Percentiles rank a stretch among this genome's conserved stretches.
These are phyloP conservation scores for Misgurnus mizolepis DNA, from an alignment of 2,113 vertebrate genomes.

Conservation along the genomic window DNA sequence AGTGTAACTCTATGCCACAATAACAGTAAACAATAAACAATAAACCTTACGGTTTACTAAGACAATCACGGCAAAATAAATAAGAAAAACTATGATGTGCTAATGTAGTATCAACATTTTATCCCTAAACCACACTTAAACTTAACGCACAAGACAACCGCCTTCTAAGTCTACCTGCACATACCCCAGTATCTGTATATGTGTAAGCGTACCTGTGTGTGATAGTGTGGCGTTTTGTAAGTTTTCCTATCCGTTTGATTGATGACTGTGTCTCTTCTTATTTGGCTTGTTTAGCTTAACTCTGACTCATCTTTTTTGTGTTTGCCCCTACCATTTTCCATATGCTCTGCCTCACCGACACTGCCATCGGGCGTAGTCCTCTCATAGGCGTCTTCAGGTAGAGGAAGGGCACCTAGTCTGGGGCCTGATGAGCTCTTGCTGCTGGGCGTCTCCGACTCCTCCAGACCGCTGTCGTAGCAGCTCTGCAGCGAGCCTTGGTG, in stretches of 20 bases:
- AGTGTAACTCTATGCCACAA: not conserved
- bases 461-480: constrained; percentile 99
- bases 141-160: not conserved
- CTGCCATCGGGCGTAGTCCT: constrained; percentile 99
- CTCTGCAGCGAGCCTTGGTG: constrained; percentile 99
- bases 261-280: constrained; percentile 29
- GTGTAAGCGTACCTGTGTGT: constrained; percentile 37
- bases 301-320: constrained; percentile 68
- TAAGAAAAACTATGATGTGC: constrained; percentile 4
- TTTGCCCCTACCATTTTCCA: constrained; percentile 99
- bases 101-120: constrained; percentile 1
- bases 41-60: not conserved
- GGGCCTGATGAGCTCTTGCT: constrained; percentile 99
- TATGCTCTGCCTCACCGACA: constrained; percentile 99
- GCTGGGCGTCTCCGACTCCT: constrained; percentile 99
- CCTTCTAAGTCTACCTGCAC: constrained; percentile 2
- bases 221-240: constrained; percentile 39
- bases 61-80: constrained; percentile 9
- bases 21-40: too few species aligned
- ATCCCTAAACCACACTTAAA: not conserved
- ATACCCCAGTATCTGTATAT: not conserved
- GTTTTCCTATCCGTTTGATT: constrained; percentile 18
- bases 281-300: constrained; percentile 32
- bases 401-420: constrained; percentile 98
- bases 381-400: constrained; percentile 99